Evolutionary conservation across 92 coral and sea anemone species (phyloP).

Genomic region (Hydrozoanthus gracilis): DNA sequence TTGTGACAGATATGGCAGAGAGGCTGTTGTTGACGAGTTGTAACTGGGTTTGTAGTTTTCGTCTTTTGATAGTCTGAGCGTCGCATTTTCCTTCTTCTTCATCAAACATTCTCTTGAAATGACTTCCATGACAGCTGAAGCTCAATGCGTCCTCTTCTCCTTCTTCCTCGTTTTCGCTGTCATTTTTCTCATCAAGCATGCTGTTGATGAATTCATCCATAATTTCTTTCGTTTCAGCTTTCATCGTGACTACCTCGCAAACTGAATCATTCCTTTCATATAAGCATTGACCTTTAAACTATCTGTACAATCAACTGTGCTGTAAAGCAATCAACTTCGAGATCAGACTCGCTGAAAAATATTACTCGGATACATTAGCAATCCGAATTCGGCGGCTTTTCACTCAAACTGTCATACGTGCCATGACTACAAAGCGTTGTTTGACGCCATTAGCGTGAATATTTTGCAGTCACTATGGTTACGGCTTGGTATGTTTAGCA

Average conservation of each 20-base stretch:
- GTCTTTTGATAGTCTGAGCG: slow-evolving; percentile 60
- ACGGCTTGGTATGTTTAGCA: not conserved
- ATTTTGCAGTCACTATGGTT: slow-evolving; percentile 1
- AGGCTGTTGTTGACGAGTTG: slow-evolving; percentile 60
- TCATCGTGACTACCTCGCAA: not conserved
- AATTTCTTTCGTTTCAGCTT: not conserved
- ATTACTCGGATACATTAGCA: not conserved
- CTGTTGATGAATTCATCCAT: slow-evolving; percentile 18
- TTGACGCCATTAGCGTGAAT: slow-evolving; percentile 7
- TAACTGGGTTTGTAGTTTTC: slow-evolving; percentile 81
- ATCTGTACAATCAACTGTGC: not conserved
- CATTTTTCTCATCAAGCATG: slow-evolving; percentile 9
- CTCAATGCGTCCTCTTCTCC: slow-evolving; percentile 69
- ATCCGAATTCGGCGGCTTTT: slow-evolving; percentile 25
- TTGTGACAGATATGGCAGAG: slow-evolving; percentile 44
- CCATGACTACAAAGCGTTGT: slow-evolving; percentile 39
- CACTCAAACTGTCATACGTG: not conserved
- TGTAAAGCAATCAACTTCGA: not conserved
- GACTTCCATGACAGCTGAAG: slow-evolving; percentile 81
- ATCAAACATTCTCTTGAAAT: slow-evolving; percentile 74
- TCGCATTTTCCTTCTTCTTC: slow-evolving; percentile 56
- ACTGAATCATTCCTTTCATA: slow-evolving; percentile 2
- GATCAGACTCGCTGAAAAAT: not conserved
- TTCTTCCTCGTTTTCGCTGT: slow-evolving; percentile 61
- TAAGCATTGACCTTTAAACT: not conserved